These are phyloP conservation scores for Anguilla anguilla DNA, from an alignment of 2,797 vertebrate genomes.

Conservation along the genomic window DNA sequence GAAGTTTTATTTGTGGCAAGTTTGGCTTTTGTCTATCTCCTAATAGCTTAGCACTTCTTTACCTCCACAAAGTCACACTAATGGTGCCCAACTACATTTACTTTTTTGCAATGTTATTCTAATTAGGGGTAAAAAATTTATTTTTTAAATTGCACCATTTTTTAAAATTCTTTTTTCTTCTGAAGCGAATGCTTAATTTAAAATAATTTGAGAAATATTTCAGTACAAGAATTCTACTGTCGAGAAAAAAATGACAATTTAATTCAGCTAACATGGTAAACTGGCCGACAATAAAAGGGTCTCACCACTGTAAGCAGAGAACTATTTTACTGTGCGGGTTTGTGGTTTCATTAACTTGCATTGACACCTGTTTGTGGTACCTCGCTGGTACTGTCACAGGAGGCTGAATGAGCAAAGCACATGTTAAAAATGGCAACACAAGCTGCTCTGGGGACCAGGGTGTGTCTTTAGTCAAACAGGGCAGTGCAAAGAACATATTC, in stretches of 20 bases:
- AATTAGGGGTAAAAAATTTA: too few relatives aligned
- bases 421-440: background rate
- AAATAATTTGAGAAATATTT: background rate
- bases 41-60: too few relatives aligned
- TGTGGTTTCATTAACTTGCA: conserved; percentile 18
- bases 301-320: background rate
- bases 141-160: too few relatives aligned
- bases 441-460: background rate
- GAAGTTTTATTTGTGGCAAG: too few relatives aligned
- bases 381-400: background rate
- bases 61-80: too few relatives aligned
- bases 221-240: background rate
- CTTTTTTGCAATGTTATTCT: too few relatives aligned
- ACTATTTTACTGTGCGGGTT: background rate
- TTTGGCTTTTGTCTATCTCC: too few relatives aligned
- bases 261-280: background rate
- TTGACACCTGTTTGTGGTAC: conserved; percentile 16
- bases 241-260: background rate
- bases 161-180: background rate
- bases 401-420: background rate
- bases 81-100: too few relatives aligned
- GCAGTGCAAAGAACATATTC: background rate
- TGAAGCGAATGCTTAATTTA: background rate
- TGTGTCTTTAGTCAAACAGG: background rate
- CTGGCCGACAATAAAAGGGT: background rate